Conservation (phyloP, 2,888 invertebrate species). For the Timema cristinae region DNA sequence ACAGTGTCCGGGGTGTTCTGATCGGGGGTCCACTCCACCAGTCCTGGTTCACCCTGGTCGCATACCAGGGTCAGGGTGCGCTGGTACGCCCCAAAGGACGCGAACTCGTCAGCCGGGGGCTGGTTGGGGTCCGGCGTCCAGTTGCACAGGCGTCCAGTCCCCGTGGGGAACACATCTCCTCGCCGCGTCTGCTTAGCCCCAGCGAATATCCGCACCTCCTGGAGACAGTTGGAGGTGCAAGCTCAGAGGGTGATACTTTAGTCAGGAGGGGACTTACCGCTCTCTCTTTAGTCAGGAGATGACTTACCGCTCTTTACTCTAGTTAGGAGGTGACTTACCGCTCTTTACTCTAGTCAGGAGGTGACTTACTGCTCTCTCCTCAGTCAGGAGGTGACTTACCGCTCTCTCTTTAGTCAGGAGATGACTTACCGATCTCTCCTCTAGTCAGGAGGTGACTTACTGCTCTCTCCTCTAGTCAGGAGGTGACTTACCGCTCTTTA, state of each 20-base stretch:
- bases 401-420: too few relatives aligned
- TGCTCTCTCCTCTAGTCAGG: too few relatives aligned
- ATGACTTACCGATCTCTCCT: too few relatives aligned
- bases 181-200: constrained; percentile 67
- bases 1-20: constrained; percentile 82
- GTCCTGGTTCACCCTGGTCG: constrained; percentile 77
- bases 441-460: too few relatives aligned
- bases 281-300: background rate
- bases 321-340: too few relatives aligned
- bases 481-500: too few relatives aligned
- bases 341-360: too few relatives aligned
- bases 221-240: constrained; percentile 26
- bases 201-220: constrained; percentile 78
- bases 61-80: constrained; percentile 77
- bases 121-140: constrained; percentile 75
- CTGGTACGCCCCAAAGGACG: constrained; percentile 88
- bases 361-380: too few relatives aligned
- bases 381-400: too few relatives aligned
- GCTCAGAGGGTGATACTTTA: too few relatives aligned
- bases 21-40: constrained; percentile 85
- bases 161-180: constrained; percentile 68
- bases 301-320: too few relatives aligned
- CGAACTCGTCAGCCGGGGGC: constrained; percentile 73
- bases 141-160: constrained; percentile 79
- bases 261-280: too few relatives aligned